Evolutionary conservation across 1,140 invertebrate species (phyloP).

Genomic region (Trichonephila clavata): DNA sequence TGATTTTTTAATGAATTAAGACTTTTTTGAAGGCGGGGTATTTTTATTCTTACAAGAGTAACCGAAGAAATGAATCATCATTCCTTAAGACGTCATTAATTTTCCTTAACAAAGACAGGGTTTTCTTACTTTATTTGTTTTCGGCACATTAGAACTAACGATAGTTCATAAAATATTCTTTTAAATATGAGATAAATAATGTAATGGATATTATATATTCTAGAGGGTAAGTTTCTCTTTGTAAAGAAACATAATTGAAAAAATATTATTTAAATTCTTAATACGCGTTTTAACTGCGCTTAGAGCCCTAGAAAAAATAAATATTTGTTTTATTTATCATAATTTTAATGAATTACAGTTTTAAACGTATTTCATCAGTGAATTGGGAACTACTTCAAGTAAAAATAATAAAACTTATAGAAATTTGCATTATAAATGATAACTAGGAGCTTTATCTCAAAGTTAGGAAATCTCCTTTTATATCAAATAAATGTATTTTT

Average conservation of each 20-base stretch:
- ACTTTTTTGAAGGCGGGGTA: conserved; percentile 4
- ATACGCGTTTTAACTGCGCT: background rate
- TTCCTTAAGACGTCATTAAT: conserved; percentile 25
- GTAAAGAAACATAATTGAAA: background rate
- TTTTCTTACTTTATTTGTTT: conserved; percentile 23
- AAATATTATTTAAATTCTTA: background rate
- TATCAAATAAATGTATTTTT: too few species aligned
- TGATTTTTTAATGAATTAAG: conserved; percentile 36
- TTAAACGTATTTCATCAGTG: background rate
- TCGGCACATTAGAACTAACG: background rate
- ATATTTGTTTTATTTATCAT: background rate
- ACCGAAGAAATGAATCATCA: conserved; percentile 22
- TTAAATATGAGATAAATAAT: background rate
- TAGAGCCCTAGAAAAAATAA: background rate
- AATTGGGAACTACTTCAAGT: too few species aligned
- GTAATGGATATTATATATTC: background rate
- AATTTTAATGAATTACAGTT: background rate
- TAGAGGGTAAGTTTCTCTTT: background rate
- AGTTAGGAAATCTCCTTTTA: too few species aligned
- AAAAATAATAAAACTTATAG: too few species aligned
- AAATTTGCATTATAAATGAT: too few species aligned
- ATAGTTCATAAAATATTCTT: background rate
- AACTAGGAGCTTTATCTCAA: too few species aligned
- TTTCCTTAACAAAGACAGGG: conserved; percentile 19
- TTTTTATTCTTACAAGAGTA: background rate